Conservation (phyloP, 2,113 vertebrate species). For the Damaliscus lunatus region DNA sequence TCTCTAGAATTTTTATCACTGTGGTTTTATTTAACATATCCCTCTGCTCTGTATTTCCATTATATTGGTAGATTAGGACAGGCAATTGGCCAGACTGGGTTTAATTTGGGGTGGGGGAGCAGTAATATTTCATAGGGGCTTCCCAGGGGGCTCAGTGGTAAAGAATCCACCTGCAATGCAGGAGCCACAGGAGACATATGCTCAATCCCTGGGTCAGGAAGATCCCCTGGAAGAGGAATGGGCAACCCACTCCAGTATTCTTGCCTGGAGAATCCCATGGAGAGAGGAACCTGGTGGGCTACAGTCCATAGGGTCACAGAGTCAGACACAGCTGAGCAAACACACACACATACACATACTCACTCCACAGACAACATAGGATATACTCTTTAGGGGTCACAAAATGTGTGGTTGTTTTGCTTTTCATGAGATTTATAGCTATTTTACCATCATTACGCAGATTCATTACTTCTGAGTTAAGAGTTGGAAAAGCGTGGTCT, state of each 20-base stretch:
- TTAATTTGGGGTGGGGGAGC: background rate
- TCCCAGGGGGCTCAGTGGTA: background rate
- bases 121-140: background rate
- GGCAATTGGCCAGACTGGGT: background rate
- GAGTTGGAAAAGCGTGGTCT: background rate
- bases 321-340: background rate
- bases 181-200: background rate
- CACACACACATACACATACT: background rate
- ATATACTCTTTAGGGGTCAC: background rate
- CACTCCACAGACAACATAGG: background rate
- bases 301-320: background rate
- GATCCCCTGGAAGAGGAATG: background rate
- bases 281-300: background rate
- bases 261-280: background rate
- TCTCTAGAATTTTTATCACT: background rate
- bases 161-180: background rate
- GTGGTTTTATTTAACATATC: background rate
- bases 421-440: background rate
- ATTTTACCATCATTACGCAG: background rate
- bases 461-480: background rate
- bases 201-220: background rate
- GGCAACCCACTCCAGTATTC: background rate
- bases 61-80: background rate
- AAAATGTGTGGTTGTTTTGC: background rate
- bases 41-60: background rate